Evolutionary conservation across 2,797 vertebrate genomes (phyloP).

Genomic region (Acridotheres tristis): DNA sequence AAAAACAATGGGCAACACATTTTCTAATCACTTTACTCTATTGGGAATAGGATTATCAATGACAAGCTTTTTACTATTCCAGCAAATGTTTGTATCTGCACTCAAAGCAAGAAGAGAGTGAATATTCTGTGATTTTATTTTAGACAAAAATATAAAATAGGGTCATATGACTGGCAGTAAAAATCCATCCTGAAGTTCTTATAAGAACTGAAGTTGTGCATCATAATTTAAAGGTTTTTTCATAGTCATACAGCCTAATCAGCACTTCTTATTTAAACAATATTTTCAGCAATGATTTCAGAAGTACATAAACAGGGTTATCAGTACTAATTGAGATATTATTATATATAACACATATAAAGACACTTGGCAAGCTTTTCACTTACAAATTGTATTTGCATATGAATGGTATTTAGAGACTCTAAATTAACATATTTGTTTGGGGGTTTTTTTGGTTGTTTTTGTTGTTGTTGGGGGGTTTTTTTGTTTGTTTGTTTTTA

Average conservation of each 20-base stretch:
- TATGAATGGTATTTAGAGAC: constrained; percentile 31
- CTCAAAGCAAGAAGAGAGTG: not conserved
- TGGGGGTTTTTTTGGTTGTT: not conserved
- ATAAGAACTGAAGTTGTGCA: not conserved
- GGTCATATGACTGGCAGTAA: not conserved
- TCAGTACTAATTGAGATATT: not conserved
- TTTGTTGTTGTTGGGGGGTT: too few relatives aligned
- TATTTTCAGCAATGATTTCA: not conserved
- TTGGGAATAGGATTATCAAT: not conserved
- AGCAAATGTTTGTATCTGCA: not conserved
- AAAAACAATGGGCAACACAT: not conserved
- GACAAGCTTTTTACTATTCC: not conserved
- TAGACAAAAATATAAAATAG: not conserved
- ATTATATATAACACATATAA: not conserved
- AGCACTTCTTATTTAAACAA: not conserved
- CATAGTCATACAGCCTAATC: not conserved
- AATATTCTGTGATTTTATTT: not conserved
- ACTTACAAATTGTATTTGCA: constrained; percentile 16
- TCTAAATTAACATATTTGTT: not conserved
- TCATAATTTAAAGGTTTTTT: not conserved
- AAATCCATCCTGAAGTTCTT: not conserved
- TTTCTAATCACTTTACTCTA: not conserved
- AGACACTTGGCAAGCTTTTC: not conserved
- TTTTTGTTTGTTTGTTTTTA: not conserved
- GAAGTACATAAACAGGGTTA: not conserved